A percentile compares a stretch with the other conserved stretches of the same genome.
phyloP scores from a whole-genome alignment of 2,113 vertebrate genomes.

The Grallaria varia region DNA sequence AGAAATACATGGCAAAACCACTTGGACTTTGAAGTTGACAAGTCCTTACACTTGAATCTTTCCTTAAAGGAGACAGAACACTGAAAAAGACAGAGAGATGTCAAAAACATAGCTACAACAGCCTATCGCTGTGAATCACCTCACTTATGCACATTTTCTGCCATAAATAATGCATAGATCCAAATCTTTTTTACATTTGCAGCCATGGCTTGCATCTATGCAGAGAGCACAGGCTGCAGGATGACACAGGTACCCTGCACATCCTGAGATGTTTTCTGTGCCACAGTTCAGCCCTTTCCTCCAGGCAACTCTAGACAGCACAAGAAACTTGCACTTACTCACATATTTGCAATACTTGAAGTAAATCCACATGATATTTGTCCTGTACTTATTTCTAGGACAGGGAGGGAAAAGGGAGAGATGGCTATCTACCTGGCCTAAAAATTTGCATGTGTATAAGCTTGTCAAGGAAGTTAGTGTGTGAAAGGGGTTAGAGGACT shows the following conservation, averaged over 20 bases:
- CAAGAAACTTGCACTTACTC: not conserved
- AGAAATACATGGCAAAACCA: not conserved
- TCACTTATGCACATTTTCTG: not conserved
- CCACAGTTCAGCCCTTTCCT: not conserved
- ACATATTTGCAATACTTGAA: not conserved
- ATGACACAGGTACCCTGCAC: not conserved
- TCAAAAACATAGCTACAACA: not conserved
- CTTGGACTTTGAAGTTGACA: not conserved
- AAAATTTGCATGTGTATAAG: conserved; percentile 39
- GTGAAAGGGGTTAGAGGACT: not conserved
- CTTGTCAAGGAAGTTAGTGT: not conserved
- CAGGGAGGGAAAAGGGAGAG: not conserved
- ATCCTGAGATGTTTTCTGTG: not conserved
- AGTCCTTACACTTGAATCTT: not conserved
- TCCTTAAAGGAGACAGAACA: not conserved
- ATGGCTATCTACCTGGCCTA: not conserved
- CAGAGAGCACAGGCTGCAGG: not conserved
- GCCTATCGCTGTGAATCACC: not conserved
- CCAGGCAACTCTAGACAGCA: not conserved
- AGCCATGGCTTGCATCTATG: not conserved
- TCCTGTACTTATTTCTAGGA: not conserved
- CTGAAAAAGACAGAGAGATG: not conserved
- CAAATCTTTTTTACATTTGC: not conserved
- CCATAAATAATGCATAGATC: not conserved
- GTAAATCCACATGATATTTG: rapidly evolving